These are phyloP conservation scores for Leucophenga varia DNA, from an alignment of 1,140 invertebrate species.

Conservation along the genomic window DNA sequence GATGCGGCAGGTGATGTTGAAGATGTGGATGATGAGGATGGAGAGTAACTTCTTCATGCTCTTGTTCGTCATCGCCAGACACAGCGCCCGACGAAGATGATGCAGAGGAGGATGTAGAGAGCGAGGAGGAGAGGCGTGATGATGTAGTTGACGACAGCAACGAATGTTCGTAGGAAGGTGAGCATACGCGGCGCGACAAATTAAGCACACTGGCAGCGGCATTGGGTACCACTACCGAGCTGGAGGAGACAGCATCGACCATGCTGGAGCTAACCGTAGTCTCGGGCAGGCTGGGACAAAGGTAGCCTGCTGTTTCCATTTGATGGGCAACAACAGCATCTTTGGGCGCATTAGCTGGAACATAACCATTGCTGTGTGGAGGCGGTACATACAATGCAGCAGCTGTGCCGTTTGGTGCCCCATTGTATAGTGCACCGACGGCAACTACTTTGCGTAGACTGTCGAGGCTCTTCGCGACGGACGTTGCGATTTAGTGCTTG, in stretches of 20 bases:
- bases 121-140: constrained; percentile 18
- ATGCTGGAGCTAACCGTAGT: constrained; percentile 39
- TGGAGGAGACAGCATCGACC: constrained; percentile 35
- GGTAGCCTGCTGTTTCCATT: constrained; percentile 22
- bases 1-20: constrained; percentile 19
- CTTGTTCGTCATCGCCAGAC: constrained; percentile 58
- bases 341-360: neutral
- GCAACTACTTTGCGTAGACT: constrained; percentile 47
- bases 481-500: constrained; percentile 46
- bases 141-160: constrained; percentile 42
- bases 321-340: constrained; percentile 17
- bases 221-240: constrained; percentile 22
- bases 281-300: constrained; percentile 25
- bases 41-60: constrained; percentile 23
- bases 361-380: constrained; percentile 3
- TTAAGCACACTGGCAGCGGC: constrained; percentile 65
- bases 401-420: constrained; percentile 11
- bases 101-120: constrained; percentile 14
- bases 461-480: constrained; percentile 41
- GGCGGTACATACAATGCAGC: constrained; percentile 20
- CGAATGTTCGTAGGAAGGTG: constrained; percentile 46
- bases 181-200: constrained; percentile 61
- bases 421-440: constrained; percentile 31
- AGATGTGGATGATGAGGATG: constrained; percentile 16
- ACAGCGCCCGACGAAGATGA: constrained; percentile 70